Evolutionary conservation across 2,888 invertebrate genomes (phyloP).

Genomic region (Podotricha telesiphe): DNA sequence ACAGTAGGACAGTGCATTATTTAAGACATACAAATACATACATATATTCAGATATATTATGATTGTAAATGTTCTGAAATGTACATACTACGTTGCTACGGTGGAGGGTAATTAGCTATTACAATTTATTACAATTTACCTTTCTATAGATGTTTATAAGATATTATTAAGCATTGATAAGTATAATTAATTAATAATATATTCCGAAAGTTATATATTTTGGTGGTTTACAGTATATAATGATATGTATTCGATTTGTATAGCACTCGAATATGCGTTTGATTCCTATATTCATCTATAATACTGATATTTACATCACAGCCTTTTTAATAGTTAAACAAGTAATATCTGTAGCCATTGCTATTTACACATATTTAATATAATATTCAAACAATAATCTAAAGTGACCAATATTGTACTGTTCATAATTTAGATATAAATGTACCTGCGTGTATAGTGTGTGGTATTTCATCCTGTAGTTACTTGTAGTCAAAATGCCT

Average conservation of each 20-base stretch:
- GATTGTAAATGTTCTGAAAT: conserved; percentile 2
- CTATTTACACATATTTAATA: conserved; percentile 29
- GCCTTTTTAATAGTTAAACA: conserved; percentile 33
- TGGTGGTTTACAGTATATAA: conserved; percentile 28
- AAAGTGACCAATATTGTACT: conserved; percentile 42
- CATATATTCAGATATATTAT: not conserved
- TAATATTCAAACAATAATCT: conserved; percentile 32
- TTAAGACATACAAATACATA: not conserved
- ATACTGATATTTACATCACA: conserved; percentile 27
- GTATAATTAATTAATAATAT: conserved; percentile 24
- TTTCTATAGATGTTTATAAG: conserved; percentile 23
- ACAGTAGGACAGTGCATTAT: not conserved
- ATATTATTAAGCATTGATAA: conserved; percentile 9
- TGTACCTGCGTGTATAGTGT: conserved; percentile 19
- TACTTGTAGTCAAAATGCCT: conserved; percentile 33
- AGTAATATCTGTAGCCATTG: conserved; percentile 26
- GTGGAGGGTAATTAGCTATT: conserved; percentile 32
- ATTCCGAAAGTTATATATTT: conserved; percentile 33
- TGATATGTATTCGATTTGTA: conserved; percentile 32
- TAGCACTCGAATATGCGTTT: conserved; percentile 34
- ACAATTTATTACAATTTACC: conserved; percentile 21
- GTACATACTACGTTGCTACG: conserved; percentile 7
- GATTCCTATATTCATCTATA: conserved; percentile 40
- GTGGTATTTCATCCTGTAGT: conserved; percentile 34
- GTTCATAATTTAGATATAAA: conserved; percentile 35